Conservation (phyloP, 2,797 vertebrate species). For the Geotrypetes seraphini region DNA sequence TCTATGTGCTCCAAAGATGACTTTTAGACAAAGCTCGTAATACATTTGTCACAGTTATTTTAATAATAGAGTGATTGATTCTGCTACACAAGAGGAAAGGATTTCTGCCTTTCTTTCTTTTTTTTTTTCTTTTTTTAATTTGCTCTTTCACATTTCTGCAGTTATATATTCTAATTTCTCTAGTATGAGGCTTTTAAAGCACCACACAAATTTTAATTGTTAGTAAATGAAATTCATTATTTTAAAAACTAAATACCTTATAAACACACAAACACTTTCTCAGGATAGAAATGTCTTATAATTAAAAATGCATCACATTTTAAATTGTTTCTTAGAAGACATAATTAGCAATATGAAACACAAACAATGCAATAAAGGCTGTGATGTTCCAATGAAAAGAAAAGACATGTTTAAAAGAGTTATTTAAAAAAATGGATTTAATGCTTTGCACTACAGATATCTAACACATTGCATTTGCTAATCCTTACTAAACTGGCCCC, state of each 20-base stretch:
- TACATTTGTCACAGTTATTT: not conserved
- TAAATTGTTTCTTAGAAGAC: conserved; percentile 44
- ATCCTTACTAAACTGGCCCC: conserved; percentile 42
- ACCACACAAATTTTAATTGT: conserved; percentile 25
- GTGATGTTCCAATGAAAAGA: conserved; percentile 35
- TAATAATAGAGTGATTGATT: not conserved
- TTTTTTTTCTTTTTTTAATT: not conserved
- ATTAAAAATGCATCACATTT: conserved; percentile 53
- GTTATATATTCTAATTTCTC: not conserved
- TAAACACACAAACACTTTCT: conserved; percentile 33
- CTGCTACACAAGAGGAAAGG: not conserved
- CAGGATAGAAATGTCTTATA: conserved; percentile 45
- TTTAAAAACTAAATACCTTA: conserved; percentile 31
- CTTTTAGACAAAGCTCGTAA: conserved; percentile 24
- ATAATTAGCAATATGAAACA: conserved; percentile 43
- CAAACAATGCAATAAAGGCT: conserved; percentile 32
- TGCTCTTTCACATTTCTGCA: not conserved
- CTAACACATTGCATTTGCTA: conserved; percentile 41
- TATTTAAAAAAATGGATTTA: conserved; percentile 39
- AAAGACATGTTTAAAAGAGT: conserved; percentile 36
- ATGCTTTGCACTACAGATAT: conserved; percentile 22
- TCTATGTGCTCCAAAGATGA: conserved; percentile 32
- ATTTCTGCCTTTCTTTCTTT: not conserved
- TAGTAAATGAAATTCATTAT: conserved; percentile 39
- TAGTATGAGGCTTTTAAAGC: too few relatives aligned